These are phyloP conservation scores for Drosophila arawakana DNA, from an alignment of 1,140 invertebrate species.

Conservation along the genomic window DNA sequence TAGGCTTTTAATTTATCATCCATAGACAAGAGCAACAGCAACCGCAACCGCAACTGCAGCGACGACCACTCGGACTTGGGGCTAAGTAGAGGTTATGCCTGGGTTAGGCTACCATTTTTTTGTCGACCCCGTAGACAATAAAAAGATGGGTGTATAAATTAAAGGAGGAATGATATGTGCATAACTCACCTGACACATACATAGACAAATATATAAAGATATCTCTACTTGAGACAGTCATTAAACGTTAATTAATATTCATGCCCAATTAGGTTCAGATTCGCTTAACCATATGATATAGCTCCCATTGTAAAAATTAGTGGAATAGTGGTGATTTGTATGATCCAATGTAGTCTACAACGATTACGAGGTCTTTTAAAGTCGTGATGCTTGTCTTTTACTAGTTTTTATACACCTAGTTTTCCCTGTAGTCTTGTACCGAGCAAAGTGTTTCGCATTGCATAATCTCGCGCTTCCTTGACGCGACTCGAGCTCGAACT, in stretches of 20 bases:
- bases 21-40: constrained; percentile 80
- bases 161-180: too few species aligned
- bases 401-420: background rate
- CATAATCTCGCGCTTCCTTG: constrained; percentile 71
- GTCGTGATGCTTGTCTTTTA: background rate
- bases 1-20: constrained; percentile 85
- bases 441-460: constrained; percentile 76
- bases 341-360: too few species aligned
- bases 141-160: too few species aligned
- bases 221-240: too few species aligned
- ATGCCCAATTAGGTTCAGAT: too few species aligned
- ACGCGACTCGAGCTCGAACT: constrained; percentile 17
- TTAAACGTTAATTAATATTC: too few species aligned
- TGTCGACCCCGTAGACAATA: background rate
- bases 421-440: constrained; percentile 24
- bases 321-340: too few species aligned
- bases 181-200: too few species aligned
- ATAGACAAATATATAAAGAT: too few species aligned
- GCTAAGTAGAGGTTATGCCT: constrained; percentile 80
- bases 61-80: constrained; percentile 50
- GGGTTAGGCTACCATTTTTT: constrained; percentile 76
- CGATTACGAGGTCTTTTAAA: too few species aligned
- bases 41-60: constrained; percentile 48
- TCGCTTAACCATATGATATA: too few species aligned
- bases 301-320: too few species aligned